Base-by-base conservation (phyloP, 2,797 vertebrate genomes). In the Acestrorhynchus altus region DNA sequence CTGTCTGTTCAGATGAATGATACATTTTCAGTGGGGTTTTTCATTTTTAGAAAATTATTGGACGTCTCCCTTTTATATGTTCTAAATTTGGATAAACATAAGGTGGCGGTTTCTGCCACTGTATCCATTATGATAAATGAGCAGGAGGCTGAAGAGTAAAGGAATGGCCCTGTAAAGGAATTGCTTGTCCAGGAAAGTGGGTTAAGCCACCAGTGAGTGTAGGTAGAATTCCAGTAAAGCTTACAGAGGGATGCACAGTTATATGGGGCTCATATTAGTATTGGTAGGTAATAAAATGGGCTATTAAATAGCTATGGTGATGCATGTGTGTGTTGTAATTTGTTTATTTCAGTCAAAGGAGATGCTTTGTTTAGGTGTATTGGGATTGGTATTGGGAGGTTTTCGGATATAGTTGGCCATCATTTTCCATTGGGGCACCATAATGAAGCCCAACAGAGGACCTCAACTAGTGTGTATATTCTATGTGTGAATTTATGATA, bases 101-200 rank as follows among this genome's bases (percentile, higher is more conserved):
- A 83, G 77, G 69, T 68, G 28, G 42, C 22, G 63, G 69, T 72
- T 83, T 77, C 81, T 83, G 79, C 70, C 54, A 74, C 73, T 68
- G 64, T 75, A 51, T 44, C 78, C 57, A 86, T 72, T 70, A 81
- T 81, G 71, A 81, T 42, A 39, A 76, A 54, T 77, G 79, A 86
- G 86, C 81, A 67, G 66, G 59, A 81, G 60, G 46, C 71, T 85
- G 78, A 76, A 82, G 76, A 60, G 65, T 70, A 28, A 81, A 86
- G 65, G 76, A 69, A 74, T 20, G 16, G 59, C 42, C 42, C 31
- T 57, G 52, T 57, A 66, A 67, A 74, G 77, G 35, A 40, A 28
- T 72, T 49, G 22, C 28, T 67, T 84, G 61, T 79, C 60, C 20
- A 1, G 42, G 59, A 78, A 64, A 80, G 79, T 61, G 72, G 68